These are phyloP conservation scores for Propithecus perrieri DNA, from an alignment of 2,797 vertebrate species.

Conservation along the genomic window DNA sequence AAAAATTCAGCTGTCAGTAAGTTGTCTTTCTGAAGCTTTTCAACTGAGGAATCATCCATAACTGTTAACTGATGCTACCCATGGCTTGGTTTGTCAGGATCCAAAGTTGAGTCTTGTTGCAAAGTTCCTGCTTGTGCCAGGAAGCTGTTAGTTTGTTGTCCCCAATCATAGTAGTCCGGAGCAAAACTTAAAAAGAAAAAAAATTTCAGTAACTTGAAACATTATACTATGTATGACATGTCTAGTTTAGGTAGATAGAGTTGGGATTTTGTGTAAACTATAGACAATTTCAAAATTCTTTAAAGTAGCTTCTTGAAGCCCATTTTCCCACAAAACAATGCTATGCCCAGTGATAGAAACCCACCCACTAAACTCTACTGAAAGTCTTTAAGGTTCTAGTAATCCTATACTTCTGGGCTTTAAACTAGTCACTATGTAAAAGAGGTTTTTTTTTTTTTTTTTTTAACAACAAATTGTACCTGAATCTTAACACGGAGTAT, in stretches of 20 bases:
- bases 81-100: constrained; percentile 88
- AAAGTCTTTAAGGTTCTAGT: too few species aligned
- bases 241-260: background rate
- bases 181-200: constrained; percentile 88
- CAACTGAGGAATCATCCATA: constrained; percentile 55
- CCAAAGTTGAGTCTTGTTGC: constrained; percentile 84
- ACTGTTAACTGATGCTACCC: constrained; percentile 69
- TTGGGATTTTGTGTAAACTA: background rate
- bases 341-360: background rate
- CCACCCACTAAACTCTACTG: background rate
- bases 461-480: background rate
- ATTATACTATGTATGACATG: background rate
- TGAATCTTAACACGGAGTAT: background rate
- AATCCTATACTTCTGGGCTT: too few species aligned
- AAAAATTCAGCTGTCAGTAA: constrained; percentile 61
- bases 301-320: background rate
- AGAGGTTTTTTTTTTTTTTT: background rate
- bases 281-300: background rate
- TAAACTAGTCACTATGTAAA: background rate
- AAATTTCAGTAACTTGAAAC: background rate
- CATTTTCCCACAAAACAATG: background rate
- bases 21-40: constrained; percentile 62
- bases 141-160: constrained; percentile 90
- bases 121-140: constrained; percentile 89
- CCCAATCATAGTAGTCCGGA: constrained; percentile 93